Evolutionary conservation across 2,888 invertebrate genomes (phyloP).

Genomic region (Petrolisthes manimaculis): DNA sequence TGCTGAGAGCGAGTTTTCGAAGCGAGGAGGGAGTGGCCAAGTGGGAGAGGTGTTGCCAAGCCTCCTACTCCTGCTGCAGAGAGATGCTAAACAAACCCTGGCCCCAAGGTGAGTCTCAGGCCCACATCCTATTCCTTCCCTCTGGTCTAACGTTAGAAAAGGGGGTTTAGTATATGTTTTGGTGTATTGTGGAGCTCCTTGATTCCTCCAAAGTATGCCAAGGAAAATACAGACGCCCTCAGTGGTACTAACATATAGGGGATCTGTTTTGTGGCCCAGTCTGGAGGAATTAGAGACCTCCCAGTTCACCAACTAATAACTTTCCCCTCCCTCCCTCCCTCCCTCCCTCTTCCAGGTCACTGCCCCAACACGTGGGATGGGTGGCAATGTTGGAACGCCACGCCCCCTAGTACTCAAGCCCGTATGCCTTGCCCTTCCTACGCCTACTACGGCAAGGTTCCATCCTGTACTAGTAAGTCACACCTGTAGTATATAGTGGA

Average conservation of each 20-base stretch:
- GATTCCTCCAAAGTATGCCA: no score
- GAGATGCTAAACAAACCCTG: not conserved
- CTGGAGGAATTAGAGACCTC: no score
- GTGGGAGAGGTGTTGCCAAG: not conserved
- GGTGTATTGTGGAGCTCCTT: no score
- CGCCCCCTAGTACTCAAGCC: slow-evolving; percentile 5
- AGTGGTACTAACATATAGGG: no score
- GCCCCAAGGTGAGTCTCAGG: not conserved
- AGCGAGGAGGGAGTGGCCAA: not conserved
- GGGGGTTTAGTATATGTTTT: no score
- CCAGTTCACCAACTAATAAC: not conserved
- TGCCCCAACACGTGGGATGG: slow-evolving; percentile 42
- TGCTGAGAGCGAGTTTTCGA: not conserved
- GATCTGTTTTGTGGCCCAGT: no score
- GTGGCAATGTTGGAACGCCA: slow-evolving; percentile 41
- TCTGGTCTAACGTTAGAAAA: no score
- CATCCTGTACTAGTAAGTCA: slow-evolving; percentile 38
- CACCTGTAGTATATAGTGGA: not conserved
- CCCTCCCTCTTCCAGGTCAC: slow-evolving; percentile 10
- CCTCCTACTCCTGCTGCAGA: not conserved
- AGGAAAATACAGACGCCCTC: no score
- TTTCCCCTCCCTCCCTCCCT: not conserved
- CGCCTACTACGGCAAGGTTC: slow-evolving; percentile 20
- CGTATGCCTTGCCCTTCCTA: slow-evolving; percentile 24
- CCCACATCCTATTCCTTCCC: no score